phyloP scores from a whole-genome alignment of 2,888 invertebrate species.

The Zele albiditarsus region DNA sequence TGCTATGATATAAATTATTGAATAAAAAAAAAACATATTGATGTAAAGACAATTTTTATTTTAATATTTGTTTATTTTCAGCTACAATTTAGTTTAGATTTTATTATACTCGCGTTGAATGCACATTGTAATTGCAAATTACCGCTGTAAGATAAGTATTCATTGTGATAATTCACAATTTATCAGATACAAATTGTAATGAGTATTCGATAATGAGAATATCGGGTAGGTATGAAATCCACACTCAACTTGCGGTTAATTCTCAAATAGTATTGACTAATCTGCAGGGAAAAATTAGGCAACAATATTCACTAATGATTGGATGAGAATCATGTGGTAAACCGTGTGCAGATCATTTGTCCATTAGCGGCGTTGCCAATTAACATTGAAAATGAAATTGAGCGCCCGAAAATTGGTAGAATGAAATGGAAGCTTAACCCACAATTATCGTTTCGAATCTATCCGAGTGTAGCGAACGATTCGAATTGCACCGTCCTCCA shows the following conservation, averaged over 20 bases:
- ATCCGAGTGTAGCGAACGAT: slow-evolving; percentile 29
- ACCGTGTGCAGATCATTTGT: slow-evolving; percentile 27
- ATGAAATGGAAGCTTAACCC: slow-evolving; percentile 50
- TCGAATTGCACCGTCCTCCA: slow-evolving; percentile 38
- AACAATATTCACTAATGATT: slow-evolving; percentile 45
- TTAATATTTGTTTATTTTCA: background rate
- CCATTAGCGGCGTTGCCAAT: slow-evolving; percentile 45
- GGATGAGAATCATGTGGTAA: slow-evolving; percentile 36
- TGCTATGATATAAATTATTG: too few species aligned
- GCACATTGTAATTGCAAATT: background rate
- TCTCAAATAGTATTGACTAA: background rate
- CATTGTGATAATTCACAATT: background rate
- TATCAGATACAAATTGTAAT: background rate
- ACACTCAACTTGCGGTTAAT: background rate
- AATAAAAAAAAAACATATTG: too few species aligned
- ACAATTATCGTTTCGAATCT: slow-evolving; percentile 47
- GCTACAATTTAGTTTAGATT: background rate
- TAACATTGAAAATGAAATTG: slow-evolving; percentile 55
- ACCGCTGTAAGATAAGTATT: background rate
- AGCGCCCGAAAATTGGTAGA: slow-evolving; percentile 47
- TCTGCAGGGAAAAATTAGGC: slow-evolving; percentile 5
- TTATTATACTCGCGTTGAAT: background rate
- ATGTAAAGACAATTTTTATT: too few species aligned
- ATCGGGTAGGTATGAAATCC: background rate
- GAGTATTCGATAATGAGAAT: slow-evolving; percentile 1